These are phyloP conservation scores for Lissocephala sabroskyi DNA, from an alignment of 2,888 invertebrate species.

Conservation along the genomic window DNA sequence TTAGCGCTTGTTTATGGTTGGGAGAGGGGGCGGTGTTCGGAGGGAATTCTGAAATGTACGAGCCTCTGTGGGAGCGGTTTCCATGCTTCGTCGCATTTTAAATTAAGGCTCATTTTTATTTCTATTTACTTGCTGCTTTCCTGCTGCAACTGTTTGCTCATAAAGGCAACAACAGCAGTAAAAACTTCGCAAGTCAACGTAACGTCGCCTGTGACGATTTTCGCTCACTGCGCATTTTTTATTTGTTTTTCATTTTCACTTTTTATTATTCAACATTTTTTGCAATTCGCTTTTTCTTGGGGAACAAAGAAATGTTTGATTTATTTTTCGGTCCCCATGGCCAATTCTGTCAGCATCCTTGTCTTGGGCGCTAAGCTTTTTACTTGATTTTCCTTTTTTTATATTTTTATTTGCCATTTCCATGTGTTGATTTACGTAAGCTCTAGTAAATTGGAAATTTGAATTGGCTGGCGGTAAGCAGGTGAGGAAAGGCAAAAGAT, in stretches of 20 bases:
- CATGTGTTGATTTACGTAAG: constrained; percentile 34
- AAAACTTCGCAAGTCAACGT: too few relatives aligned
- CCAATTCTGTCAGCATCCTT: background rate
- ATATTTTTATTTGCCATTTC: constrained; percentile 24
- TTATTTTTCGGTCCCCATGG: constrained; percentile 27
- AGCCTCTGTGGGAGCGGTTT: constrained; percentile 23
- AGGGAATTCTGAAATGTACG: too few relatives aligned
- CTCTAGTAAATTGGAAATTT: constrained; percentile 31
- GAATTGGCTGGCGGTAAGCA: background rate
- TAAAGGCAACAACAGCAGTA: constrained; percentile 4
- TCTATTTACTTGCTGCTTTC: constrained; percentile 43
- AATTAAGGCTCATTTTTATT: constrained; percentile 63
- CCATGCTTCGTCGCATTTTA: constrained; percentile 62
- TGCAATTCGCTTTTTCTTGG: constrained; percentile 22
- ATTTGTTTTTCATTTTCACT: constrained; percentile 52
- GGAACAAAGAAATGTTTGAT: constrained; percentile 43
- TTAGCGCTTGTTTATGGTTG: constrained; percentile 44
- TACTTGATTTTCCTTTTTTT: constrained; percentile 15
- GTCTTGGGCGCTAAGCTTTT: constrained; percentile 10
- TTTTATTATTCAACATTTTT: constrained; percentile 45
- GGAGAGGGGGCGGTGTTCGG: constrained; percentile 16
- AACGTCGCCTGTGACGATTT: too few relatives aligned
- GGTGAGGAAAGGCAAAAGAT: too few relatives aligned
- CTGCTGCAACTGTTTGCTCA: constrained; percentile 38
- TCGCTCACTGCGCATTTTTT: constrained; percentile 29